Evolutionary conservation across 2,888 invertebrate genomes (phyloP), one percentile per base, ranked within the genome.

Genomic region (Bedellia somnulentella): DNA sequence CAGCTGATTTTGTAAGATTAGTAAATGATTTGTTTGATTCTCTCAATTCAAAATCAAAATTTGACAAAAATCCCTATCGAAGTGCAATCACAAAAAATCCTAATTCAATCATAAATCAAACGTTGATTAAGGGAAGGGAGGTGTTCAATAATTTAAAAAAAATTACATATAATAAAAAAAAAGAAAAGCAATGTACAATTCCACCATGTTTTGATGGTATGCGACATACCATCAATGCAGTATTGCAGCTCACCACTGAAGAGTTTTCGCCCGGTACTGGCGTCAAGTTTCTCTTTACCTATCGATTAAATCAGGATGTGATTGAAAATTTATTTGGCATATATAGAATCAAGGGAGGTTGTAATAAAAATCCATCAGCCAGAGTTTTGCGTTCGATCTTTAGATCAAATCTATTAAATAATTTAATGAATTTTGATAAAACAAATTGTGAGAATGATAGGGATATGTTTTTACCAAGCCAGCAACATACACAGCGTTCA

Each of bases 21-120:
- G n/a, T n/a, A n/a, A 27, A 27, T 6, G 13, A 27, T 27, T 6
- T 27, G 17, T 27, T 27, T 10, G 27, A 27, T 16, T 8, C 10
- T 6, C 17, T 27, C 3, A 27, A 27, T 16, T 10, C 5, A 5
- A 27, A 27, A 16, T 16, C 9, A 10, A 15, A n/a, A 16, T 25
- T 10, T 14, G 25, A 25, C 14, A 11, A 5, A 5, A 25, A 25
- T 25, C 25, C 25, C 6, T 25, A 14, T 13, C 8, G 25, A 11
- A 15, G 25, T 8, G 25, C 25, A 5, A 11, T 25, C n/a, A 10
- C 25, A n/a, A n/a, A 14, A 5, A 6, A 10, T 24, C 24, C 10
- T 3, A 10, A 24, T 10, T 12, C 10, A 6, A 23, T 23, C 13
- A 12, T 12, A 14, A 15, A 26, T n/a, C 6, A 16, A 26, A 12